Percentiles rank a stretch among this genome's conserved stretches.
phyloP scores from a whole-genome alignment of 2,113 vertebrate species.

The Polypterus bichir region DNA sequence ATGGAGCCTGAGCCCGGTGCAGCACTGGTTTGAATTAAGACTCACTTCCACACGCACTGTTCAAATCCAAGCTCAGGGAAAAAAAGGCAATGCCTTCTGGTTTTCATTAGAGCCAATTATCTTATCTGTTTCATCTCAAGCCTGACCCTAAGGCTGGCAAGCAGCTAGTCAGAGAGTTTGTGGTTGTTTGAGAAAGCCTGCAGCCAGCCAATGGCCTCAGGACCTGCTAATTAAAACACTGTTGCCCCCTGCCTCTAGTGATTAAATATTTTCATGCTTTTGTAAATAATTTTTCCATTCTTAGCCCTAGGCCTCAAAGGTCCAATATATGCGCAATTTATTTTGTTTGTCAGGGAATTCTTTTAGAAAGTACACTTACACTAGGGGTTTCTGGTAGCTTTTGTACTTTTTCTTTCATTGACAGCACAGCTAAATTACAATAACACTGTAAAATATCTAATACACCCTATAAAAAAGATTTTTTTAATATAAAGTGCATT shows the following conservation, averaged over 20 bases:
- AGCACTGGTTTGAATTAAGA: slow-evolving; percentile 96
- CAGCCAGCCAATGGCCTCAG: slow-evolving; percentile 78
- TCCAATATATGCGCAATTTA: slow-evolving; percentile 61
- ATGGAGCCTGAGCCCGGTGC: slow-evolving; percentile 66
- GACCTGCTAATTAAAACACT: slow-evolving; percentile 94
- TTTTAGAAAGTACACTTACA: slow-evolving; percentile 45
- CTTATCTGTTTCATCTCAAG: slow-evolving; percentile 98
- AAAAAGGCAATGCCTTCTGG: slow-evolving; percentile 73
- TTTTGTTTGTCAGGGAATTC: slow-evolving; percentile 59
- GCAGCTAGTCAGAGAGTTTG: slow-evolving; percentile 67
- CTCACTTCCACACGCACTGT: slow-evolving; percentile 71
- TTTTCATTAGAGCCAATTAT: slow-evolving; percentile 99
- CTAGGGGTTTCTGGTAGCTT: slow-evolving; percentile 44
- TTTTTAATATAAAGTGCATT: too few relatives aligned
- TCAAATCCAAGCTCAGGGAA: slow-evolving; percentile 94
- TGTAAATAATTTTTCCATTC: slow-evolving; percentile 92
- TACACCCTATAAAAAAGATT: too few relatives aligned
- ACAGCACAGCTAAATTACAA: too few relatives aligned
- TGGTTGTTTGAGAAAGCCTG: slow-evolving; percentile 83
- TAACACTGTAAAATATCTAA: too few relatives aligned
- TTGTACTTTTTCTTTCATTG: slow-evolving; percentile 30
- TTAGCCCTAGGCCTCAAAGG: slow-evolving; percentile 74
- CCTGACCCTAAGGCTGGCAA: slow-evolving; percentile 91
- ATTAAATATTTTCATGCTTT: slow-evolving; percentile 97
- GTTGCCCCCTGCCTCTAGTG: slow-evolving; percentile 82